Percentiles rank a stretch among this genome's conserved stretches.
Conservation (phyloP, 1,140 invertebrate species). For the Orussus abietinus region DNA sequence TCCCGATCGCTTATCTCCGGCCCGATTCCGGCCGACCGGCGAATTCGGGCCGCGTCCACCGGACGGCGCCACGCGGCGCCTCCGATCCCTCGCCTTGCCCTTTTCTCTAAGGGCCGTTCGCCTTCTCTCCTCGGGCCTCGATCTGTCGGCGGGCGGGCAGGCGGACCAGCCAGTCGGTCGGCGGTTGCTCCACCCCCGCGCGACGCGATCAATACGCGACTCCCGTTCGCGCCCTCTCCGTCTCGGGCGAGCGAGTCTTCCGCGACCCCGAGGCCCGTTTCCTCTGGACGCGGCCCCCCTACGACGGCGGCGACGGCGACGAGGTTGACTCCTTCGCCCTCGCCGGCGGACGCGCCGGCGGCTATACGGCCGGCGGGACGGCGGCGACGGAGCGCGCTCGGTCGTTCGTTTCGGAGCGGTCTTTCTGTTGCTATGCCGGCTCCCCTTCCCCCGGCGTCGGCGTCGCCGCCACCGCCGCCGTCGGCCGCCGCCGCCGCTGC, state of each 20-base stretch:
- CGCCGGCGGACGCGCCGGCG: neutral
- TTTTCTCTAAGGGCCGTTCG: too few species aligned
- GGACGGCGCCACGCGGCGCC: too few species aligned
- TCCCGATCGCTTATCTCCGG: too few species aligned
- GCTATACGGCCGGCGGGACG: constrained; percentile 3
- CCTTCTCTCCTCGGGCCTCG: too few species aligned
- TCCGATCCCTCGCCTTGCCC: too few species aligned
- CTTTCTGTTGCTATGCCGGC: constrained; percentile 53
- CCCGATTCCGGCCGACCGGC: too few species aligned
- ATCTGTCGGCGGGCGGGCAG: constrained; percentile 36
- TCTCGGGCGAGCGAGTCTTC: constrained; percentile 8
- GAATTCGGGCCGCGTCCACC: too few species aligned
- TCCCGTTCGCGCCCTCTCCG: constrained; percentile 18
- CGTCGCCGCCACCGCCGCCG: constrained; percentile 18
- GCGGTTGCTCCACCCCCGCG: constrained; percentile 46
- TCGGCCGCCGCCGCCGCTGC: constrained; percentile 10
- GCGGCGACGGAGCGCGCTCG: constrained; percentile 16
- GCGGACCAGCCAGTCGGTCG: constrained; percentile 41
- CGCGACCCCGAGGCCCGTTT: constrained; percentile 6
- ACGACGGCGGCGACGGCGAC: constrained; percentile 13
- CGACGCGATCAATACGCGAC: constrained; percentile 50
- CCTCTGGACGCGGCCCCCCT: constrained; percentile 17
- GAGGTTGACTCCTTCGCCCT: neutral
- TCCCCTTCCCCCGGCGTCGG: constrained; percentile 23
- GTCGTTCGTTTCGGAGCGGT: constrained; percentile 44